A percentile compares a stretch with the other conserved stretches of the same genome.
phyloP scores from a whole-genome alignment of 2,888 invertebrate species.

The Metellina segmentata region DNA sequence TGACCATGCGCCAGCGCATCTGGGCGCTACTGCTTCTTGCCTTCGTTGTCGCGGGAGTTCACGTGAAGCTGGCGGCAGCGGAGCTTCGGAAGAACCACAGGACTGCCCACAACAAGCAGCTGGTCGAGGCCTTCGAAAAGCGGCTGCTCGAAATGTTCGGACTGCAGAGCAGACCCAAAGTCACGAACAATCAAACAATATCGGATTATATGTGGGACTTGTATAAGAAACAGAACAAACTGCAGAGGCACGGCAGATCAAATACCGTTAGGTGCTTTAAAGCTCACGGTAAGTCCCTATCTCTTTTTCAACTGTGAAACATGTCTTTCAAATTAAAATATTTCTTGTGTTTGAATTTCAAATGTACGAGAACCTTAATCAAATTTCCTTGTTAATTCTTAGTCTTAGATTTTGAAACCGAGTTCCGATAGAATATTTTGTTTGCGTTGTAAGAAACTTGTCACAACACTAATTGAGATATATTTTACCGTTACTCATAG shows the following conservation, averaged over 20 bases:
- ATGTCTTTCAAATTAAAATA: too few relatives aligned
- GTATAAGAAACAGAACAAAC: conserved; percentile 83
- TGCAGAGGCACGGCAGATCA: conserved; percentile 1
- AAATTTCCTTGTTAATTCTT: too few relatives aligned
- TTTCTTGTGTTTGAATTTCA: too few relatives aligned
- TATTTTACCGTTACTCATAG: too few relatives aligned
- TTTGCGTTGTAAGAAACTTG: too few relatives aligned
- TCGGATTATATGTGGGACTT: conserved; percentile 91
- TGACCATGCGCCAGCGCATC: conserved; percentile 75
- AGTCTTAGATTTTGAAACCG: too few relatives aligned
- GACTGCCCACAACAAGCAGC: conserved; percentile 20
- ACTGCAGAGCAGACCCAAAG: conserved; percentile 84
- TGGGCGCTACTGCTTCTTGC: conserved; percentile 65
- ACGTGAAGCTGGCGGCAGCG: conserved; percentile 57
- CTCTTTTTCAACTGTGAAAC: not conserved
- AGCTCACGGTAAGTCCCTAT: conserved; percentile 59
- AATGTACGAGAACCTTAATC: too few relatives aligned
- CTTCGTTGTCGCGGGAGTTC: conserved; percentile 64
- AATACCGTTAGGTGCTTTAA: conserved; percentile 68
- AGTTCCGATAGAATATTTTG: too few relatives aligned
- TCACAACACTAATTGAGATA: too few relatives aligned
- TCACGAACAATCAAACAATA: conserved; percentile 83
- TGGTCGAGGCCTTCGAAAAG: conserved; percentile 83
- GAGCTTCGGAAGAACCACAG: not conserved
- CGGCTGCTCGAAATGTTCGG: conserved; percentile 85